These are phyloP conservation scores for Phylloscopus collybita DNA, from an alignment of 2,797 vertebrate species.

Conservation along the genomic window DNA sequence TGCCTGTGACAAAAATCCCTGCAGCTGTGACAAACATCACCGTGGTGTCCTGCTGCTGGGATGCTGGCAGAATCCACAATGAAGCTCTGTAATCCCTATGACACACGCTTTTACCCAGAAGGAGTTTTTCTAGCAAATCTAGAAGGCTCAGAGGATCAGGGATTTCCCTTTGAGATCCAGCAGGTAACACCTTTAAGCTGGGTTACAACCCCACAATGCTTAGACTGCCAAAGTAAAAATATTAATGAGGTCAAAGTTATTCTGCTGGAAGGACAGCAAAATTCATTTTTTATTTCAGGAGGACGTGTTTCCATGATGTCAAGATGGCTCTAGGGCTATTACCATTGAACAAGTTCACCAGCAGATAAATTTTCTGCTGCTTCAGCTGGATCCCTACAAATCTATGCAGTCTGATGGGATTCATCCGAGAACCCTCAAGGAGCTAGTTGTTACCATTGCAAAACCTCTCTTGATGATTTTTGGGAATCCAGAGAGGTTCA, in stretches of 20 bases:
- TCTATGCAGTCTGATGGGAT: background rate
- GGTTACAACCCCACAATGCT: background rate
- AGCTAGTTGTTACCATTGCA: background rate
- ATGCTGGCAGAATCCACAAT: background rate
- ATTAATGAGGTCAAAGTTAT: background rate
- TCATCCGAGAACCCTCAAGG: background rate
- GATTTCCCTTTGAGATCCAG: background rate
- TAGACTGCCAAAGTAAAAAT: background rate
- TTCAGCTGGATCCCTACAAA: background rate
- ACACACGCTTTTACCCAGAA: background rate
- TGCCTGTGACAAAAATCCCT: background rate
- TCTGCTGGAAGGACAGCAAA: background rate
- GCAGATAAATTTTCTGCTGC: background rate
- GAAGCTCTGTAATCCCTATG: background rate
- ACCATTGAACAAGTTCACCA: background rate
- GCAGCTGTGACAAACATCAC: background rate
- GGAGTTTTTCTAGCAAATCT: background rate
- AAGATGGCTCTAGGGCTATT: background rate
- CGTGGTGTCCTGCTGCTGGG: background rate
- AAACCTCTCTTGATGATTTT: background rate
- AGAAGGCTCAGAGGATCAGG: background rate
- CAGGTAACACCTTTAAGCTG: accelerated
- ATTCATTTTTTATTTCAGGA: background rate
- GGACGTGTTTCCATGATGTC: background rate
- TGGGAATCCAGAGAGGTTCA: background rate